These are phyloP conservation scores for Pissodes strobi DNA, from an alignment of 1,140 invertebrate genomes.

Conservation along the genomic window DNA sequence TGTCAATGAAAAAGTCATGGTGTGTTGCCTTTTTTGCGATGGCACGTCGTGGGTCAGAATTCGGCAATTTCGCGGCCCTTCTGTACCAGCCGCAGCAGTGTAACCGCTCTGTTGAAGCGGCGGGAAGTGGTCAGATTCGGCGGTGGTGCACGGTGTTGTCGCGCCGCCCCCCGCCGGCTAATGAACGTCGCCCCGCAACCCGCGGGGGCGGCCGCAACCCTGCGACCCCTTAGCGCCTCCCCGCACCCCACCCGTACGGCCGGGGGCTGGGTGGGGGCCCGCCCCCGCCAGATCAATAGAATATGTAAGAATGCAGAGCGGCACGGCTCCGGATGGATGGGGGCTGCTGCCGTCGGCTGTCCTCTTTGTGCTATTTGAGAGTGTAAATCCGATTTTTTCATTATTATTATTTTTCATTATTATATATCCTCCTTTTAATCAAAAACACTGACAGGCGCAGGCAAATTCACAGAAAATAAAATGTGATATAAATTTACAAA, in stretches of 20 bases:
- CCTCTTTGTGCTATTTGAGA: not conserved
- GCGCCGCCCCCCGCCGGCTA: constrained; percentile 26
- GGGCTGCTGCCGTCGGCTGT: constrained; percentile 7
- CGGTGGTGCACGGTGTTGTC: constrained; percentile 30
- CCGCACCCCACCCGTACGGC: not conserved
- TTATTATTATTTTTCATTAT: no score
- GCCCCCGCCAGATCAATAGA: constrained; percentile 37
- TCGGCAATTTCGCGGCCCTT: not conserved
- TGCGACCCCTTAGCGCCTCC: not conserved
- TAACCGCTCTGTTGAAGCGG: constrained; percentile 14
- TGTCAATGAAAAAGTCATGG: no score
- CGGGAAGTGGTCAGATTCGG: constrained; percentile 33
- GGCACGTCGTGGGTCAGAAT: no score
- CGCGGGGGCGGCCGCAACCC: constrained; percentile 11
- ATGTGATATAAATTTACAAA: no score
- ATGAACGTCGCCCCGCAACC: constrained; percentile 31
- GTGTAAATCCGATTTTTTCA: no score
- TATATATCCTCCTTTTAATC: no score
- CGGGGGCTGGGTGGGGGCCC: constrained; percentile 10
- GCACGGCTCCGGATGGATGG: constrained; percentile 20
- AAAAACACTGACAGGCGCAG: no score
- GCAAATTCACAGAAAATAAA: no score
- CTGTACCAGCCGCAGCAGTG: not conserved
- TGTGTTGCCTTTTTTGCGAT: no score
- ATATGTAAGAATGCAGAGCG: constrained; percentile 39